A percentile compares a stretch with the other conserved stretches of the same genome.
Conservation (phyloP, 1,140 invertebrate species). For the Drosophila seguyi region DNA sequence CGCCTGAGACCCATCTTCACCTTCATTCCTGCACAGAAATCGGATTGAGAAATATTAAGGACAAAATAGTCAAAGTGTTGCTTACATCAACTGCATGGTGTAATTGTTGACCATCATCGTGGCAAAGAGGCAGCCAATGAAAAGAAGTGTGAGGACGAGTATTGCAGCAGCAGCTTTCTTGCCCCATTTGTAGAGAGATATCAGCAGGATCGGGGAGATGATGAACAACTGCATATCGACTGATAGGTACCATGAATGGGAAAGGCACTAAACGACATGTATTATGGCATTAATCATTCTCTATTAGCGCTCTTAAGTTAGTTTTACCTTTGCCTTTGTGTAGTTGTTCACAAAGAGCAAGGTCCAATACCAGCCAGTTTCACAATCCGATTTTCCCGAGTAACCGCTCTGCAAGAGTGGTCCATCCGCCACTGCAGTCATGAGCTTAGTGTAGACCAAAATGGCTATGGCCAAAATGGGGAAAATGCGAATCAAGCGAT, state of each 20-base stretch:
- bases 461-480: neutral
- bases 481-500: conserved; percentile 3
- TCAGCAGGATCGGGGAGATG: conserved; percentile 90
- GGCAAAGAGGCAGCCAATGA: conserved; percentile 10
- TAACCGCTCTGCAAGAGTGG: conserved; percentile 12
- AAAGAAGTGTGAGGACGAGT: conserved; percentile 22
- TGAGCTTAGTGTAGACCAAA: conserved; percentile 24
- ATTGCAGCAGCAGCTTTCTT: conserved; percentile 48
- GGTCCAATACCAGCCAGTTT: conserved; percentile 54
- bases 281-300: neutral
- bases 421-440: neutral
- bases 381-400: conserved; percentile 61
- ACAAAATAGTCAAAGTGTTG: neutral
- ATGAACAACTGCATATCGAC: conserved; percentile 89
- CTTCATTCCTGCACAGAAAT: neutral
- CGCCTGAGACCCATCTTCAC: neutral
- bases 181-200: conserved; percentile 88
- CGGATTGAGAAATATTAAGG: neutral
- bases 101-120: conserved; percentile 46
- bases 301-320: no score
- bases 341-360: conserved; percentile 62
- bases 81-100: conserved; percentile 29
- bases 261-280: neutral
- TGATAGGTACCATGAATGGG: conserved; percentile 1
- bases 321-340: conserved; percentile 86